Evolutionary conservation across 2,888 invertebrate species (phyloP).

Genomic region (Archaeoteleia sp.): DNA sequence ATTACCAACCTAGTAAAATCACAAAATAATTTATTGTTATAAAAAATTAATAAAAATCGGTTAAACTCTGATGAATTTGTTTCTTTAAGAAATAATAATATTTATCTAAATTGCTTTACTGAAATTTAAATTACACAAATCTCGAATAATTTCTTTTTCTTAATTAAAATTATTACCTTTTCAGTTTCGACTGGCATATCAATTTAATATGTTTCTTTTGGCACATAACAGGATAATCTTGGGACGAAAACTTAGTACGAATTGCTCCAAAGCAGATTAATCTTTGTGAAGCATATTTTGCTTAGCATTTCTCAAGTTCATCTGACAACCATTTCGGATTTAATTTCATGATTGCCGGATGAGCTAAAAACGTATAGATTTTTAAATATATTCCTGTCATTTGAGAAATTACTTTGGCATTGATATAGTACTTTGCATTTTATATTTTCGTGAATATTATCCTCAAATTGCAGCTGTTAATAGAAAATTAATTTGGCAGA

Average conservation of each 20-base stretch:
- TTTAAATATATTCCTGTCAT: conserved; percentile 8
- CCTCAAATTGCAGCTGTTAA: conserved; percentile 14
- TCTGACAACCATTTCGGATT: conserved; percentile 23
- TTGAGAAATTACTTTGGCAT: conserved; percentile 33
- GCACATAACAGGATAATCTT: conserved; percentile 28
- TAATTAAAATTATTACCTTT: conserved; percentile 33
- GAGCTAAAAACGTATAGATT: conserved; percentile 25
- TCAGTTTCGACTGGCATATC: conserved; percentile 27
- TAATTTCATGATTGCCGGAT: conserved; percentile 30
- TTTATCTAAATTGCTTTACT: too few species aligned
- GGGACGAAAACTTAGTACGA: conserved; percentile 34
- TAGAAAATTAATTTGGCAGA: conserved; percentile 16
- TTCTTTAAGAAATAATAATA: too few species aligned
- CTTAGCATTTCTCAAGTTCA: conserved; percentile 29
- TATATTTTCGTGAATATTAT: conserved; percentile 13
- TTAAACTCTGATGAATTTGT: too few species aligned
- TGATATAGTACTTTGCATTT: conserved; percentile 32
- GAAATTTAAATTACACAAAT: too few species aligned
- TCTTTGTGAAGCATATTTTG: conserved; percentile 42
- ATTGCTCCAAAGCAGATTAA: conserved; percentile 35
- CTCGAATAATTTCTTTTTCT: conserved; percentile 31
- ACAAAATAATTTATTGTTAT: too few species aligned
- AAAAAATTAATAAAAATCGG: too few species aligned
- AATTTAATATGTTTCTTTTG: conserved; percentile 50
- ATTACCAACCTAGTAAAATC: too few species aligned